phyloP scores from a whole-genome alignment of 2,888 invertebrate species.

The Drosophila neutralis region DNA sequence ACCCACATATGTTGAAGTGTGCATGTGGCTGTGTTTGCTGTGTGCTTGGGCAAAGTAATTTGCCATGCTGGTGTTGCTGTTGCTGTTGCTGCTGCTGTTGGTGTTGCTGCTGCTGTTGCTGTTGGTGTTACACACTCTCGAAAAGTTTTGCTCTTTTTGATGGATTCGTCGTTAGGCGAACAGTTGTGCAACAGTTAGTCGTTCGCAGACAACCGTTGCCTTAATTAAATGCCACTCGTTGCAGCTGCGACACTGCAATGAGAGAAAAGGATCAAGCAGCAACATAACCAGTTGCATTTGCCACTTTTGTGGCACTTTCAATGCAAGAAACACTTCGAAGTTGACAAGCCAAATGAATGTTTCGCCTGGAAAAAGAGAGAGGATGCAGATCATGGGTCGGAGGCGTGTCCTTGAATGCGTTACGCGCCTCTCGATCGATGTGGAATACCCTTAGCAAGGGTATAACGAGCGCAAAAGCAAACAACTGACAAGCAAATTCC shows the following conservation, averaged over 20 bases:
- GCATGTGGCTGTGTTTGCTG: slow-evolving; percentile 1
- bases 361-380: background rate
- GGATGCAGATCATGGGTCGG: background rate
- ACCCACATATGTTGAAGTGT: slow-evolving; percentile 11
- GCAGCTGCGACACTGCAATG: slow-evolving; percentile 27
- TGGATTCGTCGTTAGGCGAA: slow-evolving; percentile 27
- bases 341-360: background rate
- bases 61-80: background rate
- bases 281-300: background rate
- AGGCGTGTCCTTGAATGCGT: background rate
- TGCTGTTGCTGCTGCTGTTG: background rate
- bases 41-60: slow-evolving; percentile 30
- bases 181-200: slow-evolving; percentile 37
- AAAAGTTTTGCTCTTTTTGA: slow-evolving; percentile 26
- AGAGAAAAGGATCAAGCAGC: slow-evolving; percentile 10
- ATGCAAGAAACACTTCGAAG: background rate
- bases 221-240: slow-evolving; percentile 35
- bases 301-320: background rate
- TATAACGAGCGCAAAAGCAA: background rate
- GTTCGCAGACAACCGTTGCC: slow-evolving; percentile 10
- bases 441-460: background rate
- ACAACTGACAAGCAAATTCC: background rate
- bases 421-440: background rate
- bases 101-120: slow-evolving; percentile 5
- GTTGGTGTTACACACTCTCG: background rate